Conservation (phyloP, 2,888 invertebrate species). For the Lasioglossum figueresi region DNA sequence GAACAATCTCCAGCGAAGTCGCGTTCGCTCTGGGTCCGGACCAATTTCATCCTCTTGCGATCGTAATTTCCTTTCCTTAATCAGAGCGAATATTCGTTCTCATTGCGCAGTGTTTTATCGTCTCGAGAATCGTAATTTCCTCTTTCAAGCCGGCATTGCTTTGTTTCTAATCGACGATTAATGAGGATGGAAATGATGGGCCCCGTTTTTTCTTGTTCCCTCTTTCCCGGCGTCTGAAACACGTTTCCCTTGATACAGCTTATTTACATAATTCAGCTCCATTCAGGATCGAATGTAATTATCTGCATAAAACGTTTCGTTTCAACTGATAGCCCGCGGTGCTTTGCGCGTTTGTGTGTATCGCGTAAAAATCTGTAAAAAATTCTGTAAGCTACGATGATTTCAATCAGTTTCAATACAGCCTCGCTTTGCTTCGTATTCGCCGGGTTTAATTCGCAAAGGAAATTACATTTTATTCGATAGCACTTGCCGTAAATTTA, state of each 20-base stretch:
- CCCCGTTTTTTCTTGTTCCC: neutral
- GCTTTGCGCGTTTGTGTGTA: neutral
- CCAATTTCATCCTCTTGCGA: slow-evolving; percentile 40
- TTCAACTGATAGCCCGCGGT: slow-evolving; percentile 2
- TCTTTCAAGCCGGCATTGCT: neutral
- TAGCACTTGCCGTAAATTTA: neutral
- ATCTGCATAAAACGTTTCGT: neutral
- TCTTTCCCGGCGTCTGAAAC: neutral
- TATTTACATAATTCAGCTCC: neutral
- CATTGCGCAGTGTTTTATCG: slow-evolving; percentile 34
- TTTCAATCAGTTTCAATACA: neutral
- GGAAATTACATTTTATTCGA: neutral
- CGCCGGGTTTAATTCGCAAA: neutral
- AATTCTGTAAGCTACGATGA: neutral
- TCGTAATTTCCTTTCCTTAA: slow-evolving; percentile 54
- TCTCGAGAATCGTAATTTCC: slow-evolving; percentile 29
- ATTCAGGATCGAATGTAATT: neutral
- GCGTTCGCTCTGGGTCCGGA: slow-evolving; percentile 25
- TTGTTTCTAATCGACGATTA: slow-evolving; percentile 42
- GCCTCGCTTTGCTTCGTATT: neutral
- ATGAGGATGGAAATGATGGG: slow-evolving; percentile 10
- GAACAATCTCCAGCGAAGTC: slow-evolving; percentile 46
- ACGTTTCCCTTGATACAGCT: neutral
- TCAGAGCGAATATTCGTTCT: slow-evolving; percentile 51
- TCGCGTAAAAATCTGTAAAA: neutral